These are phyloP conservation scores for Plecotus auritus DNA, from an alignment of 2,113 vertebrate genomes.

Conservation along the genomic window DNA sequence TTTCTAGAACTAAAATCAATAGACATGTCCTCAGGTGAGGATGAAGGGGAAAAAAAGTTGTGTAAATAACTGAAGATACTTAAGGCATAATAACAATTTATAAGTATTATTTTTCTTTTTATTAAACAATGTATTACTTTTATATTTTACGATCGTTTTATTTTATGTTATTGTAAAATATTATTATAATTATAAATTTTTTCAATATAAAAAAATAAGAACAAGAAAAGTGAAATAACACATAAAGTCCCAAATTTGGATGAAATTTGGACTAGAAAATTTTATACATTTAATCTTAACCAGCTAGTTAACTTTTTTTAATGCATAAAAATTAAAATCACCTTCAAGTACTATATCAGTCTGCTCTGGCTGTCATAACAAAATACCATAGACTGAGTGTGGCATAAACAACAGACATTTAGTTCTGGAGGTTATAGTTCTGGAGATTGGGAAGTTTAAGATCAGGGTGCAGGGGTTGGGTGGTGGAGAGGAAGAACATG, in stretches of 20 bases:
- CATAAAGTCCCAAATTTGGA: not conserved
- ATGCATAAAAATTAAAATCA: not conserved
- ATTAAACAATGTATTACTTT: not conserved
- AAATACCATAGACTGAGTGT: not conserved
- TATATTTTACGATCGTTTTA: not conserved
- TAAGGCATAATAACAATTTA: not conserved
- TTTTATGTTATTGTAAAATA: not conserved
- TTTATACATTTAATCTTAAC: not conserved
- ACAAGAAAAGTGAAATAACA: not conserved
- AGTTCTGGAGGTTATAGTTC: not conserved
- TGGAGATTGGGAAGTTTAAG: not conserved
- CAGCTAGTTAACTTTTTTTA: not conserved
- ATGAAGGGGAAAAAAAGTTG: not conserved
- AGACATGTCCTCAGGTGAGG: not conserved
- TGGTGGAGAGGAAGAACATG: not conserved
- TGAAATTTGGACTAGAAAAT: not conserved
- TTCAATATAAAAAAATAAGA: not conserved
- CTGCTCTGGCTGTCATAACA: not conserved
- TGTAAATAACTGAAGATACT: not conserved
- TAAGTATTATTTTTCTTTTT: constrained; percentile 3
- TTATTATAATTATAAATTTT: constrained; percentile 3
- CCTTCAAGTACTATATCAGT: not conserved
- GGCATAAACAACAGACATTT: not conserved
- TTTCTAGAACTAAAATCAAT: not conserved
- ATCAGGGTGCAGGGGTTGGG: not conserved